Evolutionary conservation across 1,140 invertebrate genomes (phyloP).

Genomic region (Nasonia longicornis): DNA sequence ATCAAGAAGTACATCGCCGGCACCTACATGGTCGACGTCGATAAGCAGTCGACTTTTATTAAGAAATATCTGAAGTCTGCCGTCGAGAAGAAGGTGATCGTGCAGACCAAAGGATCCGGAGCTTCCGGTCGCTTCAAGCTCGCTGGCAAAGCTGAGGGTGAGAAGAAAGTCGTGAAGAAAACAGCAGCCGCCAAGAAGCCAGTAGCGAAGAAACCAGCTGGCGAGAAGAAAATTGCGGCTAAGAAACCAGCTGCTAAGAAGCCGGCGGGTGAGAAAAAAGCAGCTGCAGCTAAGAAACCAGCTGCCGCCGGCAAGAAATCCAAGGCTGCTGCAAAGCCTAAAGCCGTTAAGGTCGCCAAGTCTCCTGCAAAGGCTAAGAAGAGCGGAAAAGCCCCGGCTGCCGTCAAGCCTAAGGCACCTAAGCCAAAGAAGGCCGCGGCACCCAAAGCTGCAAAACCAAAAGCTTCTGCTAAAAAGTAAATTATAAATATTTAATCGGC

Average conservation of each 20-base stretch:
- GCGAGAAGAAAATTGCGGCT: not conserved
- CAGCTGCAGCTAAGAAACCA: slow-evolving; percentile 19
- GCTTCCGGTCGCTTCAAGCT: slow-evolving; percentile 18
- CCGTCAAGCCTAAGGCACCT: slow-evolving; percentile 36
- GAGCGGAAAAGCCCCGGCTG: not conserved
- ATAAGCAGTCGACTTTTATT: slow-evolving; percentile 73
- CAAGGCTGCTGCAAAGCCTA: slow-evolving; percentile 16
- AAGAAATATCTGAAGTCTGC: slow-evolving; percentile 73
- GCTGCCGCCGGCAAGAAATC: slow-evolving; percentile 3
- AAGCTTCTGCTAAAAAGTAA: slow-evolving; percentile 33
- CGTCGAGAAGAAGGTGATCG: slow-evolving; percentile 68
- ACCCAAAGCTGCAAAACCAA: slow-evolving; percentile 15
- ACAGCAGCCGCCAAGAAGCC: slow-evolving; percentile 7
- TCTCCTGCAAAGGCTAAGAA: slow-evolving; percentile 30
- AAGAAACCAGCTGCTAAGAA: slow-evolving; percentile 14
- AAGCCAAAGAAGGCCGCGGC: slow-evolving; percentile 36
- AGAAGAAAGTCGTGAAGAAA: slow-evolving; percentile 19
- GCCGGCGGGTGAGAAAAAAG: slow-evolving; percentile 11
- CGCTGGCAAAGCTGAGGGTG: slow-evolving; percentile 5
- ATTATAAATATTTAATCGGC: not conserved
- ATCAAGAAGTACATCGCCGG: slow-evolving; percentile 75
- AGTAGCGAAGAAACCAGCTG: slow-evolving; percentile 13
- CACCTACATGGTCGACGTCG: slow-evolving; percentile 72
- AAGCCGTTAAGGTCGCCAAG: slow-evolving; percentile 18
- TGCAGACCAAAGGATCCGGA: slow-evolving; percentile 67